Conservation (phyloP, 2,113 vertebrate species). For the Anas platyrhynchos region DNA sequence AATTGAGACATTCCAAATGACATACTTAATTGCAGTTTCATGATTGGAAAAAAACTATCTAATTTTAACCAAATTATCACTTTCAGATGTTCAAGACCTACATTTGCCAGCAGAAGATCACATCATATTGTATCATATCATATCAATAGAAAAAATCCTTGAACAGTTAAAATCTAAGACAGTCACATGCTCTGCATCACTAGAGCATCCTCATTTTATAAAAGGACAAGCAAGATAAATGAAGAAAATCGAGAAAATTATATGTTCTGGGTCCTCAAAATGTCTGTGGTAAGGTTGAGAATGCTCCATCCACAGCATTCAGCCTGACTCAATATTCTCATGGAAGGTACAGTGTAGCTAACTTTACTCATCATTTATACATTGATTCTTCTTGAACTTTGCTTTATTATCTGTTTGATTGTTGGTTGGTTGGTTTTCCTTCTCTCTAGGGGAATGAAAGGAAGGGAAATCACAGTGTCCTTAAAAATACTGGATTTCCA, state of each 20-base stretch:
- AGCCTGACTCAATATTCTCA: not conserved
- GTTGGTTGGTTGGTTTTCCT: not conserved
- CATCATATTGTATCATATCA: not conserved
- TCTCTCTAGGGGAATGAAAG: not conserved
- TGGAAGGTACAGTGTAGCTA: not conserved
- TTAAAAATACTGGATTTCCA: not conserved
- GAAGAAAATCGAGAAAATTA: not conserved
- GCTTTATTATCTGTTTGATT: not conserved
- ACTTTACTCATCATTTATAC: not conserved
- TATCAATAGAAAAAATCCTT: not conserved
- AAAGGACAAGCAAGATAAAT: not conserved
- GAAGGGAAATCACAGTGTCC: not conserved
- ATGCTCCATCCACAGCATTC: not conserved
- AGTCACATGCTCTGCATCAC: not conserved
- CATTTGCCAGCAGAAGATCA: not conserved
- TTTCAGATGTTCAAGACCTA: not conserved
- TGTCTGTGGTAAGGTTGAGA: not conserved
- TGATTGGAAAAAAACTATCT: not conserved
- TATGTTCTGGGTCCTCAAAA: not conserved
- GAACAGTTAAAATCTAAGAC: not conserved
- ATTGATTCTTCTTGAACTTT: not conserved
- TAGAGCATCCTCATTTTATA: not conserved
- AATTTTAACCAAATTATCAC: not conserved
- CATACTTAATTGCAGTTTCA: not conserved
- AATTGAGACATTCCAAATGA: not conserved